Base-by-base conservation (phyloP, 2,113 vertebrate genomes). In the Aix galericulata region DNA sequence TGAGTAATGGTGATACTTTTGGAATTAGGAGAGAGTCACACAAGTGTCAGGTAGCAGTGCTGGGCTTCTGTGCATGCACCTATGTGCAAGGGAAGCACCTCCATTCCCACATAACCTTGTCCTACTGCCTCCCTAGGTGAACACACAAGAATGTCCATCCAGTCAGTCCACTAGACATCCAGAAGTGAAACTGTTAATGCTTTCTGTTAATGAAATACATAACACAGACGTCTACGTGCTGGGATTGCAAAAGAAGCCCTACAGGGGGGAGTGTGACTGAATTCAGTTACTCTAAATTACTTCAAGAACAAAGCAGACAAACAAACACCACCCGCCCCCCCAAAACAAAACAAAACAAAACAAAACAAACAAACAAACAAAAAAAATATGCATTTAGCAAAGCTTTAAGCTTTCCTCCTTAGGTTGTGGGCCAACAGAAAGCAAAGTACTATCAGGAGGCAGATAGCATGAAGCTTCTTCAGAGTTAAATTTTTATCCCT, bases 91-190 rank as follows among this genome's bases (percentile, higher is more conserved):
- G 32, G n/a, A 78, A 84, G 31, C 11, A 55, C 9, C 2, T 9
- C 86, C 0, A 0, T 4, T 50, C 25, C 42, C 15, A 9, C 29
- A 48, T 2, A 2, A 22, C 36, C 15, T 18, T 26, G 11, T 11
- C 27, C 53, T 29, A 55, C 4, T 81, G 8, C 8, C 22, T 6
- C 18, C 52, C 22, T 2, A 1, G 18, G 10, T 3, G 0, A 71
- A 14, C 38, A 46, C 32, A 46, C 7, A 21, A 72, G 42, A 34
- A 62, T 38, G 11, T 42, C 23, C 25, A 40, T 26, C 38, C 11
- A 48, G 7, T 22, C 27, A 27, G 13, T 14, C 53, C 8, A 50
- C 6, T 3, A 9, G 7, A 26, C 3, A 75, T 18, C 1, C 0
- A 8, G 66, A 52, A 82, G 40, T 38, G 79, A 64, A 60, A 58